Conservation (phyloP, 2,888 invertebrate species). For the Mesochorus sp. region DNA sequence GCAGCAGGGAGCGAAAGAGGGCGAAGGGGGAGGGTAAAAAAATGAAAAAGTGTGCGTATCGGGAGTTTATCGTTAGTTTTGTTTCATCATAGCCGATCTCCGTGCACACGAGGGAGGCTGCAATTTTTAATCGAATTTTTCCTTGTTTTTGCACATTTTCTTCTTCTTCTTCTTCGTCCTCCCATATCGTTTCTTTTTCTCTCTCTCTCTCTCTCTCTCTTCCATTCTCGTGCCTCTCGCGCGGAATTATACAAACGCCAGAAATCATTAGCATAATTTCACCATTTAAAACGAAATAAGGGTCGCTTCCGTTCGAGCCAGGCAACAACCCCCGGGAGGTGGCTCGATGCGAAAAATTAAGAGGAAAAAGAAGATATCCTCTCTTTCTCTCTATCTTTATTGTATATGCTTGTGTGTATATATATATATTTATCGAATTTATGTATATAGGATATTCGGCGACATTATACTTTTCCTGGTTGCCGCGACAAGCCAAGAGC, state of each 20-base stretch:
- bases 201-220: neutral
- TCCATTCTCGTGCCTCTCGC: neutral
- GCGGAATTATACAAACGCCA: constrained; percentile 52
- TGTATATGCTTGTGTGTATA: neutral
- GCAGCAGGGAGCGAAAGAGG: neutral
- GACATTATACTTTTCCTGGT: constrained; percentile 47
- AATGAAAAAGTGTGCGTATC: neutral
- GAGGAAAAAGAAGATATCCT: constrained; percentile 41
- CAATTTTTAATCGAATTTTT: constrained; percentile 4
- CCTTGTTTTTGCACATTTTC: neutral
- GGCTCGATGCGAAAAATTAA: constrained; percentile 35
- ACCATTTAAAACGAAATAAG: constrained; percentile 60
- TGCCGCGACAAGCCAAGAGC: constrained; percentile 48
- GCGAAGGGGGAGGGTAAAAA: constrained; percentile 7
- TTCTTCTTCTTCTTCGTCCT: neutral
- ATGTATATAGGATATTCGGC: neutral
- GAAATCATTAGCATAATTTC: constrained; percentile 59
- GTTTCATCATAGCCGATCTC: no score
- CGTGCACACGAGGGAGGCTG: neutral
- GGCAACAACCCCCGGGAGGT: neutral
- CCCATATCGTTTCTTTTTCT: no score
- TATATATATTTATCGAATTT: constrained; percentile 9
- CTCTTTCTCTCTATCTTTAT: no score
- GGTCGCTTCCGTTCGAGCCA: constrained; percentile 17
- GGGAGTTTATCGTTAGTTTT: no score